Percentiles rank a stretch among this genome's conserved stretches.
These are phyloP conservation scores for Rhabdornis inornatus DNA, from an alignment of 2,113 vertebrate species.

Conservation along the genomic window DNA sequence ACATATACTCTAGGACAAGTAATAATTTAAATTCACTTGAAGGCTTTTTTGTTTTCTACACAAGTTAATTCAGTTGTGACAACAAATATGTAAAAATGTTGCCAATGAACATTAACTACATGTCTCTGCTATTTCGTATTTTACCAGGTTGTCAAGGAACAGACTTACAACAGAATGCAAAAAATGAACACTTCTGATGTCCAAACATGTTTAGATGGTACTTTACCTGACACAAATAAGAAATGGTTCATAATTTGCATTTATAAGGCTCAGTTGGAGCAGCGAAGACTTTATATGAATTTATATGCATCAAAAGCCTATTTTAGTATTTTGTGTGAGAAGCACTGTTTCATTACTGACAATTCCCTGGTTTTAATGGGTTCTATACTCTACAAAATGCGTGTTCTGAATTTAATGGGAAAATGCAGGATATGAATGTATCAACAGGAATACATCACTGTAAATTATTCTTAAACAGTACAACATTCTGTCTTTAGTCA, in stretches of 20 bases:
- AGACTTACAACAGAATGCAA: background rate
- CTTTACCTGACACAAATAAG: background rate
- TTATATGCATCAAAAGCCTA: background rate
- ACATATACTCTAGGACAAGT: background rate
- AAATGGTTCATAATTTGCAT: background rate
- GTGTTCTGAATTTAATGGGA: background rate
- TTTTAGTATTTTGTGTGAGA: background rate
- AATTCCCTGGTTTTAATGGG: background rate
- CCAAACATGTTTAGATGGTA: background rate
- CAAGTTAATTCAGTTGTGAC: background rate
- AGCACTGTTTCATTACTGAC: background rate
- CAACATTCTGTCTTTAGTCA: background rate
- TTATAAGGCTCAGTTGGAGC: background rate
- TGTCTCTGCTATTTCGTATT: background rate
- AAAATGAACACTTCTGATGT: background rate
- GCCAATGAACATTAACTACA: background rate
- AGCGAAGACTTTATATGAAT: background rate
- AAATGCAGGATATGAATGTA: background rate
- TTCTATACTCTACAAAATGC: background rate
- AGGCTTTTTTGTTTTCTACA: background rate
- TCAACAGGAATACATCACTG: background rate
- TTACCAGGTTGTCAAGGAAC: conserved; percentile 23
- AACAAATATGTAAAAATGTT: background rate
- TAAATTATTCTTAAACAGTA: background rate
- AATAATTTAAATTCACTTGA: background rate